A percentile compares a stretch with the other conserved stretches of the same genome.
Conservation (phyloP, 2,888 invertebrate species). For the Lasioglossum vierecki region DNA sequence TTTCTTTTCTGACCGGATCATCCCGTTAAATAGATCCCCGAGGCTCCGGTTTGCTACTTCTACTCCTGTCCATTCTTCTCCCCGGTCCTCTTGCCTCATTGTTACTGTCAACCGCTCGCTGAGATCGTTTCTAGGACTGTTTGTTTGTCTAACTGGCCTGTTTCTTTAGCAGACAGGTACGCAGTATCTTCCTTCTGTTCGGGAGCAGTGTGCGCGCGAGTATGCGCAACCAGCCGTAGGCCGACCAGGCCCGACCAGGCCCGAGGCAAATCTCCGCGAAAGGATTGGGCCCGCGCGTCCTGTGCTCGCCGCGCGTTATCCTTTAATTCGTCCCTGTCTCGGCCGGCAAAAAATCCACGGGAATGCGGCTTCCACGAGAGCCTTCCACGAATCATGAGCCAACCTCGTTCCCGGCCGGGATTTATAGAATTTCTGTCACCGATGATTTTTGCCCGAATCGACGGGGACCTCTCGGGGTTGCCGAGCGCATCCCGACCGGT, state of each 20-base stretch:
- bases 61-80: constrained; percentile 41
- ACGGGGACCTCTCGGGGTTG: not conserved
- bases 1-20: constrained; percentile 75
- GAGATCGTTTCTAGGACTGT: constrained; percentile 80
- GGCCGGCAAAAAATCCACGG: constrained; percentile 39
- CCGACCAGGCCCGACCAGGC: constrained; percentile 33
- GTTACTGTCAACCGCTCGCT: constrained; percentile 77
- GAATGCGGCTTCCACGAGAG: constrained; percentile 26
- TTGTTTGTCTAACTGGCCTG: constrained; percentile 53
- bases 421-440: constrained; percentile 47
- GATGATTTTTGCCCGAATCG: constrained; percentile 26
- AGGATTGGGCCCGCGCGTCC: constrained; percentile 55
- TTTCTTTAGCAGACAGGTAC: constrained; percentile 61
- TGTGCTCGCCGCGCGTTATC: constrained; percentile 52
- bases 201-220: constrained; percentile 66
- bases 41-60: constrained; percentile 43
- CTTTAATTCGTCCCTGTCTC: constrained; percentile 59
- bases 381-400: constrained; percentile 24
- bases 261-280: constrained; percentile 53
- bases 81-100: constrained; percentile 44
- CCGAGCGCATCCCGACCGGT: not conserved
- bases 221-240: constrained; percentile 70
- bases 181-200: constrained; percentile 73
- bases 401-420: constrained; percentile 11
- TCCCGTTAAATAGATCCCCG: constrained; percentile 82